phyloP scores from a whole-genome alignment of 2,888 invertebrate species.

The Furcula furcula region DNA sequence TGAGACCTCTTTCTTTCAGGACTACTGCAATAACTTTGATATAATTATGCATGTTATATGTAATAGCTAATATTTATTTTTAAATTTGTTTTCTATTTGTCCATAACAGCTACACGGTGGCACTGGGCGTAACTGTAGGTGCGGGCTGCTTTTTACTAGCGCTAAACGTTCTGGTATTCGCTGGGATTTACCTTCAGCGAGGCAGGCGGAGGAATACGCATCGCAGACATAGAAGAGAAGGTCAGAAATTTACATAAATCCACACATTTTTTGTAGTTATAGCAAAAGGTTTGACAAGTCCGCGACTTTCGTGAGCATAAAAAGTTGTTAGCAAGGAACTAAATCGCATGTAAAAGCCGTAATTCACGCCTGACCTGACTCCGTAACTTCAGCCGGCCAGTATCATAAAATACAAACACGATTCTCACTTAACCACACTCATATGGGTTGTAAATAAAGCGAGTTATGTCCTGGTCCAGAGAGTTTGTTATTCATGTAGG shows the following conservation, averaged over 20 bases:
- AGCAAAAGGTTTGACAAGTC: too few relatives aligned
- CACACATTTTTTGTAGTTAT: not conserved
- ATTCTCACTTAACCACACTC: conserved; percentile 12
- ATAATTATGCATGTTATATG: too few relatives aligned
- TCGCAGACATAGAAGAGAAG: conserved; percentile 54
- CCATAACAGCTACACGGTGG: conserved; percentile 85
- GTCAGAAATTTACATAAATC: conserved; percentile 25
- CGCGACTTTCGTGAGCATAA: too few relatives aligned
- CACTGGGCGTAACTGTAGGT: conserved; percentile 88
- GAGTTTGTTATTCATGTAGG: conserved; percentile 27
- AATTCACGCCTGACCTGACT: not conserved
- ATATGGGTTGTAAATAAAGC: conserved; percentile 9
- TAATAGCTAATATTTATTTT: too few relatives aligned
- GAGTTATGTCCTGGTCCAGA: conserved; percentile 11
- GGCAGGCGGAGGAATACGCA: conserved; percentile 73
- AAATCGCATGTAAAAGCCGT: not conserved
- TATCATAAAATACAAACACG: conserved; percentile 22
- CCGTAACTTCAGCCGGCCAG: not conserved
- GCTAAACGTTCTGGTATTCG: conserved; percentile 88
- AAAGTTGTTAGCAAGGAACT: too few relatives aligned
- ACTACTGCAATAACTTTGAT: too few relatives aligned
- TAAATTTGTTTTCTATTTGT: too few relatives aligned
- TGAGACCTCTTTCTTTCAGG: too few relatives aligned
- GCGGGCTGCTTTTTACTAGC: conserved; percentile 87
- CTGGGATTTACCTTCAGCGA: conserved; percentile 89